A percentile compares a stretch with the other conserved stretches of the same genome.
Evolutionary conservation across 2,113 vertebrate species (phyloP).

Genomic region (Tetrao urogallus): DNA sequence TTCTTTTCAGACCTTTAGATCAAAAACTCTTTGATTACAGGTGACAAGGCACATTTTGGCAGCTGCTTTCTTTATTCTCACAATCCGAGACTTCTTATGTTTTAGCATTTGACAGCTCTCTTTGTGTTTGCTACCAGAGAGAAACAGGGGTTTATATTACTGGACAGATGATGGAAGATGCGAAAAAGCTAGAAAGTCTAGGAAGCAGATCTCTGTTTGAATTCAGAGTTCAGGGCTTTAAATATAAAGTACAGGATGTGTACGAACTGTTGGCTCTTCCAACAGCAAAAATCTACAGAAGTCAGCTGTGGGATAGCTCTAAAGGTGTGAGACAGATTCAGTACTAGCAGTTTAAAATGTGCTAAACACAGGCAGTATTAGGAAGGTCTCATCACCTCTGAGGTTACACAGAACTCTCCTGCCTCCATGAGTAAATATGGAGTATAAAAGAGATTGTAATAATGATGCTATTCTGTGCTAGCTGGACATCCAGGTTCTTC

Average conservation of each 20-base stretch:
- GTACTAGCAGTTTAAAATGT: neutral
- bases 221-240: neutral
- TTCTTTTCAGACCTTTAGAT: neutral
- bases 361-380: neutral
- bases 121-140: neutral
- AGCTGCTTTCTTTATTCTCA: neutral
- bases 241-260: neutral
- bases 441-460: neutral
- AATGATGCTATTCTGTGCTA: neutral
- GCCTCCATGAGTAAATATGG: neutral
- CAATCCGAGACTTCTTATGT: neutral
- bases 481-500: neutral
- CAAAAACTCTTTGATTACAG: neutral
- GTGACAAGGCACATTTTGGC: neutral
- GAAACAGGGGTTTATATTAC: neutral
- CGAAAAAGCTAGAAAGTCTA: neutral
- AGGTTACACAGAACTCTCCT: neutral
- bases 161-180: neutral
- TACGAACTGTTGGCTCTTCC: neutral
- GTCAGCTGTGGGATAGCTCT: neutral
- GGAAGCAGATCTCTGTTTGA: neutral
- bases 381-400: neutral
- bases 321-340: neutral
- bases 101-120: neutral
- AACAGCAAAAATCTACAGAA: neutral